Evolutionary conservation across 2,888 invertebrate genomes (phyloP).

Genomic region (Eurytoma adleriae): DNA sequence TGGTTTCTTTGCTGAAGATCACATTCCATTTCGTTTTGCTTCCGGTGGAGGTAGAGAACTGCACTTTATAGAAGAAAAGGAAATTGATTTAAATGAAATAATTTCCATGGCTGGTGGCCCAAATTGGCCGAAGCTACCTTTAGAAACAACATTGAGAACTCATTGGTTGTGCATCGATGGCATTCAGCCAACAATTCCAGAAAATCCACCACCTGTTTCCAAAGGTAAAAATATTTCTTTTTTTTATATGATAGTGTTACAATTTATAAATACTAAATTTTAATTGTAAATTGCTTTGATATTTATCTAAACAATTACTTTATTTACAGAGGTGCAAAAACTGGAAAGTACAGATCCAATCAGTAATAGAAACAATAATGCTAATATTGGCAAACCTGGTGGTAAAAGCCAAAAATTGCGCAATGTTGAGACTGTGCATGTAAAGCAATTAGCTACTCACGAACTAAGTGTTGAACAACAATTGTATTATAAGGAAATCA

Average conservation of each 20-base stretch:
- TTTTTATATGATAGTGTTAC: background rate
- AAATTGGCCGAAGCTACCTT: conserved; percentile 87
- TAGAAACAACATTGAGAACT: conserved; percentile 90
- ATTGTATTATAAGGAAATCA: conserved; percentile 96
- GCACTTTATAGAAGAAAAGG: conserved; percentile 97
- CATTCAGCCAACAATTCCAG: conserved; percentile 97
- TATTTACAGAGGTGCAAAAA: conserved; percentile 76
- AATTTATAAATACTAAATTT: conserved; percentile 19
- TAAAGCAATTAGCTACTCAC: conserved; percentile 96
- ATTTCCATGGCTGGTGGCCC: conserved; percentile 85
- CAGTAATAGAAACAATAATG: conserved; percentile 83
- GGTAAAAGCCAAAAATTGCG: conserved; percentile 87
- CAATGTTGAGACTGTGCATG: conserved; percentile 94
- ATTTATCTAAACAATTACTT: background rate
- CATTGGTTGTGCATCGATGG: conserved; percentile 99
- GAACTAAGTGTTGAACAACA: conserved; percentile 97
- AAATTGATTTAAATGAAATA: conserved; percentile 92
- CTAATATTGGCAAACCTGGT: conserved; percentile 72
- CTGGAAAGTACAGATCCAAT: conserved; percentile 94
- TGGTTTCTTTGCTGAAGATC: conserved; percentile 91
- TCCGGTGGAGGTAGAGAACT: conserved; percentile 97
- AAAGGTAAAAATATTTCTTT: conserved; percentile 78
- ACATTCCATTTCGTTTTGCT: conserved; percentile 95
- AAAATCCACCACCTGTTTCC: conserved; percentile 97
- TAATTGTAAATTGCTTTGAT: background rate